Base-by-base conservation (phyloP, 2,888 invertebrate species). In the Synergus laeviventris region DNA sequence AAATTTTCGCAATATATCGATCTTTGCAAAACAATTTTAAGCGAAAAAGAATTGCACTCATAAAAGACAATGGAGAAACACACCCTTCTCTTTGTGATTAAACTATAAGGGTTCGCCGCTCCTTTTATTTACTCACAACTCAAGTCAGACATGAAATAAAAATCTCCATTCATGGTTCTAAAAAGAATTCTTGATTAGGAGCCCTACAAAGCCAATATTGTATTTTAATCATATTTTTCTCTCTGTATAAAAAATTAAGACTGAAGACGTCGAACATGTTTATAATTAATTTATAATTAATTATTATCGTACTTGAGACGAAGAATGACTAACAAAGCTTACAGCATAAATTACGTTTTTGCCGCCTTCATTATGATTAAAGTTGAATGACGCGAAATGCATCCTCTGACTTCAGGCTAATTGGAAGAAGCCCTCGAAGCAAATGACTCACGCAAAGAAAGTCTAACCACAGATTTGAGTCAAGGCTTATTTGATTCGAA, bases 391-490 rank as follows among this genome's bases (percentile, higher is more conserved):
- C 59, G 59, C 14, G 14, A 59, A 59, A 16, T 39, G n/a, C 38
- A 18, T 31, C n/a, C 49, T n/a, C 14, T 16, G 16, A 70, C 31
- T 49, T 49, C 31, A 70, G 24, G 5, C 31, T n/a, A 70, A 70
- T 36, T 70, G 70, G 70, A 70, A 31, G 31, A 49, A 36, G 38
- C 62, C 36, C 49, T 70, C n/a, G 18, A 70, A 36, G 31, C 11
- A 31, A 49, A 70, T 70, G 70, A 70, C 49, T 70, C 70, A 70
- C 49, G 49, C 12, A n/a, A 70, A 70, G 49, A 70, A 70, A 70
- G 70, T 12, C 31, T 70, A 31, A 70, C 49, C 70, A 5, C 70
- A 49, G 24, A 49, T 70, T 70, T 70, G 70, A 70, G 70, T 70
- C 70, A 70, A 31, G 31, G 31, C n/a, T 31, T 36, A 45, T 49